Base-by-base conservation (phyloP, 2,888 invertebrate genomes). In the Tetramorium bicarinatum region DNA sequence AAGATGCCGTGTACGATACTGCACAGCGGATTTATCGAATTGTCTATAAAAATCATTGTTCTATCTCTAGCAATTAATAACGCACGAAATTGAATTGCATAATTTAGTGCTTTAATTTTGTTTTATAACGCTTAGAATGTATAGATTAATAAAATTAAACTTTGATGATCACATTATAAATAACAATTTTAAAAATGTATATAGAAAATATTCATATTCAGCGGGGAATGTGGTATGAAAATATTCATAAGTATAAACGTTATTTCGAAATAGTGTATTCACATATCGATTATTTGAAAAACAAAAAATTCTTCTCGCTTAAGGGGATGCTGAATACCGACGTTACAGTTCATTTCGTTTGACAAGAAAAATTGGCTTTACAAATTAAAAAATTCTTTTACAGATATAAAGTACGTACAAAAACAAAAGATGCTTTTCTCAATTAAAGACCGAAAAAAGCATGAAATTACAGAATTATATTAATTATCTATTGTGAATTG, bases 41-140 rank as follows among this genome's bases (percentile, higher is more conserved):
- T 66, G 41, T 64, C 18, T 41, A 81, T 81, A 38, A 47, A 52
- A 80, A 72, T 61, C 49, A 71, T 71, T 62, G 41, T 52, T 9
- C 13, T 52, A 38, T 34, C 15, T 75, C 15, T 29, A 34, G 9
- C 15, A 18, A 25, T 21, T 74, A 25, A 74, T 47, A 25, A 79
- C 15, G n/a, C 3, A 29, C 3, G 4, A 34, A 71, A 67, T 67
- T 13, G 7, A 8, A 69, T 67, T 34, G 34, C 8, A 18, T 34
- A 64, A 0, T 13, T 41, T 11, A 41, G n/a, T 62, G 34, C 6
- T 9, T 61, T 34, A 18, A 61, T 38, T 21, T 38, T 64, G n/a
- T 64, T 64, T 64, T 7, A 56, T 13, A 25, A 25, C 4, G 25
- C 3, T n/a, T 56, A 25, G 2, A n/a, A 21, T 54, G 1, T n/a